These are phyloP conservation scores for Thyatira batis DNA, from an alignment of 2,888 invertebrate species.

Conservation along the genomic window DNA sequence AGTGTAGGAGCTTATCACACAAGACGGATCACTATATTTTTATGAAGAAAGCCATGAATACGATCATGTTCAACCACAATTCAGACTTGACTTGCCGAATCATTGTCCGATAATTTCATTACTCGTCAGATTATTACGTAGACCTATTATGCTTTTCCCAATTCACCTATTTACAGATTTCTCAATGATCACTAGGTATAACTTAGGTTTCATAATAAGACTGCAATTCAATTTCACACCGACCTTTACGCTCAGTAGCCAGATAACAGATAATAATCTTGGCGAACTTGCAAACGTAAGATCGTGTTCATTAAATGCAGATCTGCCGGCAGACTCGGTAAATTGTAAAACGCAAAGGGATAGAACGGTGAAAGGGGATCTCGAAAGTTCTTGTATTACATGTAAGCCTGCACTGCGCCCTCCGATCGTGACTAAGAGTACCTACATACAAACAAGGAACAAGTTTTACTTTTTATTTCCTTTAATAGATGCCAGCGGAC, in stretches of 20 bases:
- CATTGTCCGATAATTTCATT: too few species aligned
- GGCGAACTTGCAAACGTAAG: neutral
- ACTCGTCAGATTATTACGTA: too few species aligned
- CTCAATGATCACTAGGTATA: neutral
- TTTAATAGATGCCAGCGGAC: neutral
- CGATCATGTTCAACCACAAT: too few species aligned
- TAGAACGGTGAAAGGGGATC: constrained; percentile 60
- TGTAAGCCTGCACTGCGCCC: constrained; percentile 30
- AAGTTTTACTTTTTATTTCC: constrained; percentile 3
- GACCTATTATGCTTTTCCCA: too few species aligned
- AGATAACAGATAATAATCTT: neutral
- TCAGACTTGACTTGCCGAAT: too few species aligned
- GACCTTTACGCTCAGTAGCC: neutral
- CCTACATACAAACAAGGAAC: neutral
- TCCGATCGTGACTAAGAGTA: constrained; percentile 4
- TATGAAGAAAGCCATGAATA: too few species aligned
- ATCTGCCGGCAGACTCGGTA: constrained; percentile 30
- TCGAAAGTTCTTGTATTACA: constrained; percentile 46
- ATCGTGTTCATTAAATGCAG: constrained; percentile 26
- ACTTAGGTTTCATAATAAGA: neutral
- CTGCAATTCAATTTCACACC: neutral
- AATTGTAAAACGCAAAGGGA: constrained; percentile 38
- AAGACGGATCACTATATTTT: too few species aligned
- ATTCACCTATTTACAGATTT: neutral
- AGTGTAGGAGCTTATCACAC: too few species aligned